Evolutionary conservation across 2,113 vertebrate species (phyloP).

Genomic region (Vulpes lagopus): DNA sequence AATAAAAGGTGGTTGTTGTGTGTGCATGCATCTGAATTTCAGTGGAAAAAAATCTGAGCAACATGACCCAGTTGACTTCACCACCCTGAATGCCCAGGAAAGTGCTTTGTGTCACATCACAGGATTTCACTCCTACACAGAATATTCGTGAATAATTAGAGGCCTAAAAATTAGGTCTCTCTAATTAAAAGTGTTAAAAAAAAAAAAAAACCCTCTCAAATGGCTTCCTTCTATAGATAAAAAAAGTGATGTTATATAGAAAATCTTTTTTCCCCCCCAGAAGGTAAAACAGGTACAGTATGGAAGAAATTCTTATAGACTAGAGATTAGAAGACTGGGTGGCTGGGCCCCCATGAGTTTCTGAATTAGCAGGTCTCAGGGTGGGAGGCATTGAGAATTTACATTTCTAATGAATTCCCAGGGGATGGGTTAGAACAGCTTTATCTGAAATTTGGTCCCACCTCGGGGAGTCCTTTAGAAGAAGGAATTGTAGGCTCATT

Average conservation of each 20-base stretch:
- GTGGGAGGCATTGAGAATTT: not conserved
- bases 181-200: conserved; percentile 65
- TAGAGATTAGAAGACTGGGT: not conserved
- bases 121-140: conserved; percentile 23
- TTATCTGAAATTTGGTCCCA: not conserved
- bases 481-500: not conserved
- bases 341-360: not conserved
- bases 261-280: too few relatives aligned
- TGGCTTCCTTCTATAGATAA: conserved; percentile 32
- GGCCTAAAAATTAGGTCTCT: conserved; percentile 28
- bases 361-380: not conserved
- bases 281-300: not conserved
- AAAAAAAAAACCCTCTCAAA: not conserved
- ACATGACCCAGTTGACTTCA: not conserved
- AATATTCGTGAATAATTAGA: conserved; percentile 65
- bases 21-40: not conserved
- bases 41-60: not conserved
- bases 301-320: not conserved
- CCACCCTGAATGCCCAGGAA: not conserved
- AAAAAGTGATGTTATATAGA: not conserved
- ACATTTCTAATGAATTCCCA: not conserved
- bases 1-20: not conserved
- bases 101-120: conserved; percentile 35
- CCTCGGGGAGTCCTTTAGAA: not conserved
- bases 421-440: not conserved